These are phyloP conservation scores for Spodoptera littoralis DNA, from an alignment of 2,888 invertebrate species.

Conservation along the genomic window DNA sequence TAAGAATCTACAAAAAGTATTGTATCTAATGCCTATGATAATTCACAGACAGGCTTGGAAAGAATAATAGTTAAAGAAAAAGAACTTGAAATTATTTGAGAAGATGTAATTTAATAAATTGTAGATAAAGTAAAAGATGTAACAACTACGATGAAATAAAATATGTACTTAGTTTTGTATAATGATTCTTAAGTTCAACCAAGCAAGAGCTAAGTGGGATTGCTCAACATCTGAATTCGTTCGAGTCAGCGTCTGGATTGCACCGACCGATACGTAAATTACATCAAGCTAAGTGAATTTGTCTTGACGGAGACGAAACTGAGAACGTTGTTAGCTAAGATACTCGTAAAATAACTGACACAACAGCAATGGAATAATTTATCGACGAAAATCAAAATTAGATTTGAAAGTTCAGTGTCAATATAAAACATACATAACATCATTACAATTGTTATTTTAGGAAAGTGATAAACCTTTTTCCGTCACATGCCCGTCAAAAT, in stretches of 20 bases:
- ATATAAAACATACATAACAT: too few relatives aligned
- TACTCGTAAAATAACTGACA: conserved; percentile 9
- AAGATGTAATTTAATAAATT: neutral
- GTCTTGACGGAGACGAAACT: conserved; percentile 10
- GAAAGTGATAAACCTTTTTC: too few relatives aligned
- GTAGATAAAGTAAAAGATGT: neutral
- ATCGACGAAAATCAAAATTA: neutral
- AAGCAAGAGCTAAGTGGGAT: conserved; percentile 20
- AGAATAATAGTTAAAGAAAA: too few relatives aligned
- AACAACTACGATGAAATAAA: conserved; percentile 1
- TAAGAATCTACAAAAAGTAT: conserved; percentile 12
- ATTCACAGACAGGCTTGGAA: too few relatives aligned
- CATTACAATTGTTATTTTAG: too few relatives aligned
- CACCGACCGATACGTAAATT: conserved; percentile 34
- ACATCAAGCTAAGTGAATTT: conserved; percentile 42
- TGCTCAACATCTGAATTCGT: conserved; percentile 29
- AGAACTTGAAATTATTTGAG: neutral
- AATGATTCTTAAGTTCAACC: conserved; percentile 10
- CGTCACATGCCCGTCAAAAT: too few relatives aligned
- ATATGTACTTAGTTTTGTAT: neutral
- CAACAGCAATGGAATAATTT: conserved; percentile 1
- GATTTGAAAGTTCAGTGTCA: too few relatives aligned
- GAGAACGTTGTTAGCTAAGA: conserved; percentile 12
- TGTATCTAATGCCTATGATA: neutral
- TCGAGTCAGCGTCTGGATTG: conserved; percentile 32